Evolutionary conservation across 1,140 invertebrate genomes (phyloP), one percentile per base, ranked within the genome.

Genomic region (Scylla paramamosain): DNA sequence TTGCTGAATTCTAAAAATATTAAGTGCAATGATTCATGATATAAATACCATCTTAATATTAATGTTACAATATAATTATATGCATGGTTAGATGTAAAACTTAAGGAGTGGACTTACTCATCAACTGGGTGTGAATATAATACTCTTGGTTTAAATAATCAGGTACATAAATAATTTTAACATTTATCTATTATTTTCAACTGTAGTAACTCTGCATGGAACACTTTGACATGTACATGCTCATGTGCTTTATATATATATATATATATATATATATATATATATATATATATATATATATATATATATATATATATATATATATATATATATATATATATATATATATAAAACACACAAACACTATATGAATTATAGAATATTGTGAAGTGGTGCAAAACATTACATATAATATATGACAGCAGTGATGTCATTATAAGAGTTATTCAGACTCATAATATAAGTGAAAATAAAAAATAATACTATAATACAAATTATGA

Each of bases 211-310:
- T 91, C 2, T n/a, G 52, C 59, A 59, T 67, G 29, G 46, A 59
- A 28, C 31, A 67, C n/a, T 48, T 48, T 48, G 12, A n/a, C 48
- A 59, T 91, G 28, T 52, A 59, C 48, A 59, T 91, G 48, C 48
- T 31, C 48, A 91, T 91, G 16, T 52, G 48, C 0, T 31, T 82
- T 77, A 82, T 77, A 92, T 82, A 92, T 82, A 92, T 82, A 92
- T 89, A 59, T 88, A 90, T 94, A 90, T 94, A 90, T 94, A 90
- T 67, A 94, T 94, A 90, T 94, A 90, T 94, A 94, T 94, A 90
- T 94, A 90, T 94, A 90, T 89, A 90, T 94, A 90, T 94, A 94
- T 94, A 90, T 94, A 90, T 94, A 77, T 94, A 77, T 90, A 94
- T 90, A 90, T 32, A 94, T 77, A 77, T 77, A 94, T 90, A 94